Base-by-base conservation (phyloP, 2,888 invertebrate genomes). In the Micropterix aruncella region DNA sequence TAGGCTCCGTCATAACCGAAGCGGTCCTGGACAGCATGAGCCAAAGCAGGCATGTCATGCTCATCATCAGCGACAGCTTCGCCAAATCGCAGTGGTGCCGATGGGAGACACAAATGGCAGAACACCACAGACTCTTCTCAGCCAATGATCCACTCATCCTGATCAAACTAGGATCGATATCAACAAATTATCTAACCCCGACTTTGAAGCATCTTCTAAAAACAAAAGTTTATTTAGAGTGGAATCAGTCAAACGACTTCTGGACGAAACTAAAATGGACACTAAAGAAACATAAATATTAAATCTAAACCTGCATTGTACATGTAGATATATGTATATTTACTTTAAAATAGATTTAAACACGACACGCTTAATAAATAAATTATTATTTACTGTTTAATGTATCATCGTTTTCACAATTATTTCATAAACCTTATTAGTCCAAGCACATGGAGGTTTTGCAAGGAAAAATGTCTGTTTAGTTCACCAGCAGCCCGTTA, bases 41-140 rank as follows among this genome's bases (percentile, higher is more conserved):
- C 19, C 69, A 74, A 44, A 79, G 80, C 56, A 72, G 75, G 47
- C 77, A 75, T 54, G 74, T 81, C 12, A 64, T 85, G 45, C 60
- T 84, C 44, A 62, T 84, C 7, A 68, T 85, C 40, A 82, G 82
- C 45, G 75, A 79, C 52, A 69, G 73, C 51, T 84, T 82, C 57
- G 75, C 80, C 0, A 74, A 75, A 52, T 80, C 81, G 18, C 79
- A 82, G 46, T 85, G 84, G 84, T 80, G 80, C 55, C 65, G 77
- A 37, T 77, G 80, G 74, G 83, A 83, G 55, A 77, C 80, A 9
- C 77, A 79, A 52, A 63, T 81, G 16, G 80, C 80, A 0, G 78
- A 81, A 51, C 74, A 79, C 54, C 76, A 79, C 50, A 66, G 79
- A 44, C 60, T 79, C 45, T 75, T 79, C 50, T 62, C 75, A 18